phyloP scores from a whole-genome alignment of 2,888 invertebrate species.

The Cantharis nigra region DNA sequence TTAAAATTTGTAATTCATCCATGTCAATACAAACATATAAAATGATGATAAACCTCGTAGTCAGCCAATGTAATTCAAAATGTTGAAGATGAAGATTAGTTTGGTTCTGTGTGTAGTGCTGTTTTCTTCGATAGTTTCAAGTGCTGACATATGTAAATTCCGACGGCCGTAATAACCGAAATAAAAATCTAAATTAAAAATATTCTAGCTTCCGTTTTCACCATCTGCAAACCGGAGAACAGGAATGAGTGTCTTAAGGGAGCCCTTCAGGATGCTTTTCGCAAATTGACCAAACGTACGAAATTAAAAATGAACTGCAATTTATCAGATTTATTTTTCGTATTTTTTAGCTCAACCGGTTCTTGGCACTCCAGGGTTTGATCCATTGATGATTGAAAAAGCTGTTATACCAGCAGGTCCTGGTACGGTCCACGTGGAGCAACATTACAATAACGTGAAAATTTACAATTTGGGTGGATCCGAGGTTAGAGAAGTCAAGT shows the following conservation, averaged over 20 bases:
- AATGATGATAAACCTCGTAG: accelerated
- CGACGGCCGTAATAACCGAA: not conserved
- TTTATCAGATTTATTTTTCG: not conserved
- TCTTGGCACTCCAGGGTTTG: not conserved
- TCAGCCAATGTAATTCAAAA: not conserved
- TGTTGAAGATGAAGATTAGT: not conserved
- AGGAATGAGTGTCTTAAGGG: not conserved
- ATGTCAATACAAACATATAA: not conserved
- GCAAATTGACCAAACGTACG: constrained; percentile 55
- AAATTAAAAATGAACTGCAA: not conserved
- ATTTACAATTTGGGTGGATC: constrained; percentile 64
- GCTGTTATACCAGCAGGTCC: constrained; percentile 56
- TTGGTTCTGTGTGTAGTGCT: not conserved
- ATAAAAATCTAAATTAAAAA: not conserved
- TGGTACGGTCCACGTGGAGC: constrained; percentile 67
- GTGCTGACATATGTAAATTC: not conserved
- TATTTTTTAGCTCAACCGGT: not conserved
- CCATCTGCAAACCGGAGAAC: not conserved
- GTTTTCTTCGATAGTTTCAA: not conserved
- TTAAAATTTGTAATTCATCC: not conserved
- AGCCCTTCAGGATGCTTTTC: constrained; percentile 1
- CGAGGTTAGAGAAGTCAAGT: constrained; percentile 63
- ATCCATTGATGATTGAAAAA: not conserved
- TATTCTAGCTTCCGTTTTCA: not conserved
- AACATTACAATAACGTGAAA: constrained; percentile 69